Conservation (phyloP, 2,797 vertebrate species). For the Poeciliopsis paucimaculata region DNA sequence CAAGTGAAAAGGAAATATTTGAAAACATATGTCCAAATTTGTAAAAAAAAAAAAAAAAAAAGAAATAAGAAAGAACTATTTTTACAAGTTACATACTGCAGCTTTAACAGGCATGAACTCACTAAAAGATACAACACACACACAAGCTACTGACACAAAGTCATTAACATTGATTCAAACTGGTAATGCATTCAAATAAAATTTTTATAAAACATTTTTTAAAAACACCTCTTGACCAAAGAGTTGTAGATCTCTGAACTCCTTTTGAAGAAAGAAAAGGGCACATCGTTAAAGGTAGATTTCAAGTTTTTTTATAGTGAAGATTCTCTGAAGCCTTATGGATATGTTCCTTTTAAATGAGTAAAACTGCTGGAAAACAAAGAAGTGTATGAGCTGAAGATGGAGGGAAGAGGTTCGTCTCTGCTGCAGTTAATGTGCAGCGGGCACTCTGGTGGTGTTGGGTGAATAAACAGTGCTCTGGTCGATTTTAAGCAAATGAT, state of each 20-base stretch:
- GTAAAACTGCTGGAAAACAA: not conserved
- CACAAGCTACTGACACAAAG: not conserved
- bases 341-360: not conserved
- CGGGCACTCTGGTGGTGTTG: not conserved
- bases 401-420: not conserved
- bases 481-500: constrained; percentile 15
- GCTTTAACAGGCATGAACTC: no score
- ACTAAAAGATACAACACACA: not conserved
- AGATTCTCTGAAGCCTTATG: not conserved
- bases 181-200: no score
- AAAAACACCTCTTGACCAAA: not conserved
- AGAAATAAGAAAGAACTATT: no score
- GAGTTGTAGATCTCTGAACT: not conserved
- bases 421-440: not conserved
- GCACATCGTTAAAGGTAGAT: not conserved
- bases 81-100: no score
- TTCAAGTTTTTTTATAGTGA: not conserved
- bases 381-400: not conserved
- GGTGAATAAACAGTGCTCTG: constrained; percentile 1
- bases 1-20: no score
- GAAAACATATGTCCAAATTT: no score
- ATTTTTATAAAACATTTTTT: not conserved
- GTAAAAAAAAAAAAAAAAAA: no score
- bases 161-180: not conserved
- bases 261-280: not conserved